Base-by-base conservation (phyloP, 2,113 vertebrate genomes). In the Elanoides forficatus region DNA sequence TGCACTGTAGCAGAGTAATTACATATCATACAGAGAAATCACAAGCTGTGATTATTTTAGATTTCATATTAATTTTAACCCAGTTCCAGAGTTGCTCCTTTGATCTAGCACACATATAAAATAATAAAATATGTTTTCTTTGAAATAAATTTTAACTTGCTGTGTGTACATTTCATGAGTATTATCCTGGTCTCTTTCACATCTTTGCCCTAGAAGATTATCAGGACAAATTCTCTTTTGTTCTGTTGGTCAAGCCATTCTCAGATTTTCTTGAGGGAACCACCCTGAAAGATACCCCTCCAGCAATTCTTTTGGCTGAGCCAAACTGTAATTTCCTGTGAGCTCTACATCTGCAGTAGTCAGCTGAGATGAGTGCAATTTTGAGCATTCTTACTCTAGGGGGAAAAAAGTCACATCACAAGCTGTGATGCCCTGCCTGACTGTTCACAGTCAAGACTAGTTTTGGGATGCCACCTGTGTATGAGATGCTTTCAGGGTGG, bases 21-120 rank as follows among this genome's bases (percentile, higher is more conserved):
- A 19, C 11, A 0, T 47, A 58, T 93, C 42, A 43, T 62, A 55
- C 83, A 89, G 86, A 95, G 60, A 75, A 87, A 85, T 72, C 26
- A 36, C 15, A 93, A 65, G 60, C 74, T 93, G 59, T 92, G 82
- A 71, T 88, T 70, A 27, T 88, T 96, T 95, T 91, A 92, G 80
- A 92, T 86, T 92, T 87, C 19, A 1, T 81, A 19, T n/a, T 92
- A 16, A 95, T 88, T 79, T 91, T 32, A 71, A 1, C 67, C 47
- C 50, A 26, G 14, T 87, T 79, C 32, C 18, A 36, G 68, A 81
- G 56, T 45, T 87, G 55, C 15, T 81, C 9, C 52, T 95, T 91
- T 81, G 52, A 84, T 89, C 52, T 84, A 86, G 47, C 60, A 81
- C 68, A 43, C 63, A 36, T 9, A 21, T 29, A 38, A 85, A 86